Evolutionary conservation across 2,888 invertebrate species (phyloP), one percentile per base, ranked within the genome.

Genomic region (Stenolophus ochropezus): DNA sequence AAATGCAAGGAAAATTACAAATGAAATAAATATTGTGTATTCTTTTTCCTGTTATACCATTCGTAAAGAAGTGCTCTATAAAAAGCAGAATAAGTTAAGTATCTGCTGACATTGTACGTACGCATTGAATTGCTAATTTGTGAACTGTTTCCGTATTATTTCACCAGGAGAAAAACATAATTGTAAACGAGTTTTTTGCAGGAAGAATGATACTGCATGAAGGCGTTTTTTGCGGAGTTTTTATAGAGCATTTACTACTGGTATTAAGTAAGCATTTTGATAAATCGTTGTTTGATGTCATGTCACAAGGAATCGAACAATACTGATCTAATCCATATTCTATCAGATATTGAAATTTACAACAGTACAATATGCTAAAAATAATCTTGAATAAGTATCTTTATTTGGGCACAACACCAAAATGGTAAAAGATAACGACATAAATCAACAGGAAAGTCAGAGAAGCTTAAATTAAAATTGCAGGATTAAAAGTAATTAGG

Each of bases 201-300:
- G n/a, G 58, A 51, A 51, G 61, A 61, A 61, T 61, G 61, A 61
- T 61, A 61, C 5, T 61, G 61, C 61, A 61, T 25, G n/a, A 25
- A 21, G 56, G 51, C 8, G 18, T 56, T 56, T 56, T 56, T 56
- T 56, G 56, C 21, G 11, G 4, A 3, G 8, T 61, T 61, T 61
- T 61, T 61, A n/a, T 61, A 14, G 61, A 25, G 21, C 61, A 23
- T 23, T 61, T 25, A 61, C 23, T 61, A 25, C 25, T 25, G 25
- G 61, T 27, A 61, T 61, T 61, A n/a, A 25, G 14, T 61, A 25
- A 56, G 25, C 23, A 61, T 61, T 61, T 61, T 61, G 23, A 61
- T 25, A 61, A 61, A 61, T 61, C 25, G 61, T n/a, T 61, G 23
- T 25, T n/a, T 21, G 25, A 51, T 16, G 51, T 16, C 51, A 16